A percentile compares a stretch with the other conserved stretches of the same genome.
phyloP scores from a whole-genome alignment of 2,113 vertebrate genomes.

The Centropus bengalensis region DNA sequence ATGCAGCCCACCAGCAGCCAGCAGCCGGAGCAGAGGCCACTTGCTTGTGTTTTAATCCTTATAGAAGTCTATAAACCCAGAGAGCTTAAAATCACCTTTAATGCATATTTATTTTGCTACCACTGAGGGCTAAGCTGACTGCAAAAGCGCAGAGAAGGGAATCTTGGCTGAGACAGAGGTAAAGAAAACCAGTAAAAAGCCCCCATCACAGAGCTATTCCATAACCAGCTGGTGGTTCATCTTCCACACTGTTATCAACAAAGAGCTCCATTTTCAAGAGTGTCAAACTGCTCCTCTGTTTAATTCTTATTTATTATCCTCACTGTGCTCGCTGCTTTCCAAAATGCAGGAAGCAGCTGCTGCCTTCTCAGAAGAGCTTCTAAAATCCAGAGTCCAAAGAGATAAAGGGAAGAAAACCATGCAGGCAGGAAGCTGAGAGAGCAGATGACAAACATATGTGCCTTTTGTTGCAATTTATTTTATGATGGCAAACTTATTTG shows the following conservation, averaged over 20 bases:
- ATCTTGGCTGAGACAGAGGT: background rate
- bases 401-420: background rate
- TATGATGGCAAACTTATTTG: background rate
- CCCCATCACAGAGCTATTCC: background rate
- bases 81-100: background rate
- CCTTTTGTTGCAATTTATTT: background rate
- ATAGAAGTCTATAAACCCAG: background rate
- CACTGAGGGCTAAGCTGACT: background rate
- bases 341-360: constrained; percentile 11
- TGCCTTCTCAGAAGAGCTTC: background rate
- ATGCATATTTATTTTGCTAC: too few relatives aligned
- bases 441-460: background rate
- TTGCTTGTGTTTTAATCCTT: background rate
- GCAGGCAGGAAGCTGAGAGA: background rate
- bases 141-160: background rate
- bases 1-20: fast-evolving
- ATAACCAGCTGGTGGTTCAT: background rate
- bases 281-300: background rate
- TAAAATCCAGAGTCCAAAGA: background rate
- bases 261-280: background rate
- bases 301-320: background rate
- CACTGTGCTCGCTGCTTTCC: background rate
- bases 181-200: background rate
- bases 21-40: background rate
- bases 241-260: background rate